These are phyloP conservation scores for Acleris cristana DNA, from an alignment of 2,888 invertebrate genomes.

Conservation along the genomic window DNA sequence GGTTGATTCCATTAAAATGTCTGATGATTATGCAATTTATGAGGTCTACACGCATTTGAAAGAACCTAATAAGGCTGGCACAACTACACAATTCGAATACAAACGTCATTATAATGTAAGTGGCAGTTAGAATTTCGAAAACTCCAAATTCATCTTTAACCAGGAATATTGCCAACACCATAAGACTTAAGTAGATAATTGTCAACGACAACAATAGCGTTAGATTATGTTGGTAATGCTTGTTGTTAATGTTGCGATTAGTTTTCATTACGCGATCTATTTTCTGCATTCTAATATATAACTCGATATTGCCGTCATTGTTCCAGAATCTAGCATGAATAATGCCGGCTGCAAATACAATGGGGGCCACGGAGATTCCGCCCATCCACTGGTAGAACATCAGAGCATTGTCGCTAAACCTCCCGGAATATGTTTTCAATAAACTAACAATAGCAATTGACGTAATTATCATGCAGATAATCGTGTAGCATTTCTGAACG, in stretches of 20 bases:
- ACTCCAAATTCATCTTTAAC: slow-evolving; percentile 19
- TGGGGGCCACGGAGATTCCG: slow-evolving; percentile 30
- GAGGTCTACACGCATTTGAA: slow-evolving; percentile 54
- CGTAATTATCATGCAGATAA: slow-evolving; percentile 39
- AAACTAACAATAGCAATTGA: not conserved
- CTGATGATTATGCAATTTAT: slow-evolving; percentile 60
- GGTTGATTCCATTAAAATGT: slow-evolving; percentile 45
- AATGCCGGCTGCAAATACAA: slow-evolving; percentile 47
- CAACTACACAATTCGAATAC: slow-evolving; percentile 55
- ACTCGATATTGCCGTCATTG: slow-evolving; percentile 52
- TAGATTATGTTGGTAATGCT: slow-evolving; percentile 45
- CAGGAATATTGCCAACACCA: slow-evolving; percentile 38
- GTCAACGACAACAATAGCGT: slow-evolving; percentile 40
- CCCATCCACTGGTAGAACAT: slow-evolving; percentile 34
- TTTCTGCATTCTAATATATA: slow-evolving; percentile 60
- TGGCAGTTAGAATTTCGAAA: slow-evolving; percentile 31
- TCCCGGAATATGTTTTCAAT: slow-evolving; percentile 2
- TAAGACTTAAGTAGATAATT: slow-evolving; percentile 37
- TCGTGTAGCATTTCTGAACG: slow-evolving; percentile 56
- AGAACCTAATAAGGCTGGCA: slow-evolving; percentile 54
- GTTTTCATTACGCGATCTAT: slow-evolving; percentile 61
- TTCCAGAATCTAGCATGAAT: slow-evolving; percentile 60
- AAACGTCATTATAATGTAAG: slow-evolving; percentile 47
- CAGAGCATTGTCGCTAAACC: slow-evolving; percentile 17
- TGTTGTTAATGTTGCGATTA: slow-evolving; percentile 46